phyloP scores from a whole-genome alignment of 2,888 invertebrate genomes.

The Hirtodrosophila cameraria region DNA sequence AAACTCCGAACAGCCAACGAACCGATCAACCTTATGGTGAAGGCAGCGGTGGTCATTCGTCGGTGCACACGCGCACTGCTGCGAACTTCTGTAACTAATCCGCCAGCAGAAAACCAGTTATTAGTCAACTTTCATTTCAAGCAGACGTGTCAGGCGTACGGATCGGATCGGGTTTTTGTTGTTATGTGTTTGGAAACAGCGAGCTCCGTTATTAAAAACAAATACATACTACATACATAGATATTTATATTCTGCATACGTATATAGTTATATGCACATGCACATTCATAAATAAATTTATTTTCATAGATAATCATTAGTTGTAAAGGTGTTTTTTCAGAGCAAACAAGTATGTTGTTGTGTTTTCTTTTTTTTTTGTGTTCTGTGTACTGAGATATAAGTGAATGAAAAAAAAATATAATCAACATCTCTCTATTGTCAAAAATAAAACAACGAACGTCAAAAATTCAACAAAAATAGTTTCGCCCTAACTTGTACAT shows the following conservation, averaged over 20 bases:
- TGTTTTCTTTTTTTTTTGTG: constrained; percentile 18
- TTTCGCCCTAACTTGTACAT: constrained; percentile 32
- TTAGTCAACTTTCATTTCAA: constrained; percentile 83
- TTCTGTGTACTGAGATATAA: constrained; percentile 24
- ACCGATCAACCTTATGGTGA: constrained; percentile 54
- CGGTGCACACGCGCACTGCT: constrained; percentile 58
- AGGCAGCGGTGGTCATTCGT: constrained; percentile 16
- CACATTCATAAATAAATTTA: constrained; percentile 44
- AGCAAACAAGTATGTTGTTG: too few relatives aligned
- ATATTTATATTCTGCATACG: constrained; percentile 13
- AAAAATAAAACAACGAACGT: constrained; percentile 24
- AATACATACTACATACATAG: constrained; percentile 13
- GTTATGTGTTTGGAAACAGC: constrained; percentile 52
- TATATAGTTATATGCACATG: constrained; percentile 24
- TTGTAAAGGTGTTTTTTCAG: constrained; percentile 39
- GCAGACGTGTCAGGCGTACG: constrained; percentile 79
- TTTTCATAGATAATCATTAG: constrained; percentile 31
- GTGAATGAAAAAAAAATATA: constrained; percentile 28
- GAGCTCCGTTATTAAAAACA: constrained; percentile 42
- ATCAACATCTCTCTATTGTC: constrained; percentile 18
- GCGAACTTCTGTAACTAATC: constrained; percentile 58
- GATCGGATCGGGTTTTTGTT: constrained; percentile 58
- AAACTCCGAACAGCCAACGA: constrained; percentile 34
- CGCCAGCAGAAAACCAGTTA: constrained; percentile 81
- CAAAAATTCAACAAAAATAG: constrained; percentile 44